A percentile compares a stretch with the other conserved stretches of the same genome.
Evolutionary conservation across 1,140 invertebrate genomes (phyloP).

Genomic region (Bombus turneri): DNA sequence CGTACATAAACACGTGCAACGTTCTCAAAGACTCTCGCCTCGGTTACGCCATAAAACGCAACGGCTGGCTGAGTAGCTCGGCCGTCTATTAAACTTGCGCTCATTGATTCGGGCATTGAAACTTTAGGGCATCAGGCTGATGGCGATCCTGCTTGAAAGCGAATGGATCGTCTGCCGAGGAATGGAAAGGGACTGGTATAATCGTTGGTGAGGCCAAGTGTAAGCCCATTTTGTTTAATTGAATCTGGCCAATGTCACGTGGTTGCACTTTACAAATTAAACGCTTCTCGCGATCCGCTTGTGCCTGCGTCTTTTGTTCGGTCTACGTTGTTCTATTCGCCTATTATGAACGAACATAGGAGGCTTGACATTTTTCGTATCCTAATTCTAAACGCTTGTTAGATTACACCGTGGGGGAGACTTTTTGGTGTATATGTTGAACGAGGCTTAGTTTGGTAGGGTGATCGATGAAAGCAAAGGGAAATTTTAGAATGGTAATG

Average conservation of each 20-base stretch:
- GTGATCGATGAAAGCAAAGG: conserved; percentile 1
- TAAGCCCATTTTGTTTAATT: conserved; percentile 53
- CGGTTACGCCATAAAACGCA: conserved; percentile 48
- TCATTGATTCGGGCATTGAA: conserved; percentile 68
- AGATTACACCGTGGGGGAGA: not conserved
- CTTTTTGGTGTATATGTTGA: not conserved
- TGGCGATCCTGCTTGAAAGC: conserved; percentile 31
- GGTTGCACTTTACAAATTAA: conserved; percentile 28
- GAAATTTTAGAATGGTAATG: not conserved
- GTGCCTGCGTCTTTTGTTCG: not conserved
- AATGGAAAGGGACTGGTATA: conserved; percentile 47
- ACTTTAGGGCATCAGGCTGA: conserved; percentile 56
- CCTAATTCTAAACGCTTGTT: not conserved
- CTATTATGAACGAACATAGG: not conserved
- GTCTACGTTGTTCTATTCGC: not conserved
- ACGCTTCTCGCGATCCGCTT: not conserved
- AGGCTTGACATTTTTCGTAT: not conserved
- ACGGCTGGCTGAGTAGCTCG: conserved; percentile 50
- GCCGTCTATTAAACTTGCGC: conserved; percentile 63
- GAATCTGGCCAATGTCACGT: conserved; percentile 41
- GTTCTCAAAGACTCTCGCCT: conserved; percentile 49
- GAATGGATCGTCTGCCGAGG: conserved; percentile 30
- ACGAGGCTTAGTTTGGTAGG: not conserved
- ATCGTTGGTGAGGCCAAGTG: conserved; percentile 34
- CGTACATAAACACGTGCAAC: conserved; percentile 47